Base-by-base conservation (phyloP, 2,113 vertebrate species). In the Neofelis nebulosa region DNA sequence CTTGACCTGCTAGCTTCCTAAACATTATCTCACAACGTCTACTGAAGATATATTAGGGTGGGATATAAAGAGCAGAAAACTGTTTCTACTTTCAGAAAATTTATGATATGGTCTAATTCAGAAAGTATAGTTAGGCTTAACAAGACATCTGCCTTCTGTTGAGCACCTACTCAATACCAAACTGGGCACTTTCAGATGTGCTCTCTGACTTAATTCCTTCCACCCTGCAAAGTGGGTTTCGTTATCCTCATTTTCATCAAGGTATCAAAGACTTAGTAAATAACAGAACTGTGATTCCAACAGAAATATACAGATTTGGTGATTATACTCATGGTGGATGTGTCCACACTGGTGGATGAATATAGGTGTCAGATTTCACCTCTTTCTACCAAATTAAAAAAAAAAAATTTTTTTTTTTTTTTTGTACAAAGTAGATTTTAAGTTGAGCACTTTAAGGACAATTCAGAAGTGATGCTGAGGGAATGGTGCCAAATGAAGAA, bases 371-470 rank as follows among this genome's bases (percentile, higher is more conserved):
- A 55, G n/a, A 86, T 68, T 94, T 97, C 71, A 93, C 23, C 57
- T 89, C 48, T 66, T 87, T 63, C 88, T 98, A 33, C 92, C 93
- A 91, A 68, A 94, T 96, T 76, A 90, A 92, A 95, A 78, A 90
- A 92, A 95, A 78, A 89, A 41, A 45, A 7, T 7, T 41, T 84
- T 96, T 86, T 89, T 78, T 76, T 50, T 50, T 83, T 96, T 86
- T 89, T 79, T 78, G 33, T 74, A 78, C 63, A 91, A 93, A 97
- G 78, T 78, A 92, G 84, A n/a, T 95, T 97, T 97, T 97, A 92
- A 98, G 92, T 83, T 96, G 95, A 97, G 50, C 68, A 80, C 66
- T 97, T 96, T 88, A 97, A 97, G 87, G 91, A 95, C 81, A 92
- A 71, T 94, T 98, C 81, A 76, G 88, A 97, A 97, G 88, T 89